Percentiles rank a stretch among this genome's conserved stretches.
These are phyloP conservation scores for Aspidapion aeneum DNA, from an alignment of 2,888 invertebrate genomes.

Conservation along the genomic window DNA sequence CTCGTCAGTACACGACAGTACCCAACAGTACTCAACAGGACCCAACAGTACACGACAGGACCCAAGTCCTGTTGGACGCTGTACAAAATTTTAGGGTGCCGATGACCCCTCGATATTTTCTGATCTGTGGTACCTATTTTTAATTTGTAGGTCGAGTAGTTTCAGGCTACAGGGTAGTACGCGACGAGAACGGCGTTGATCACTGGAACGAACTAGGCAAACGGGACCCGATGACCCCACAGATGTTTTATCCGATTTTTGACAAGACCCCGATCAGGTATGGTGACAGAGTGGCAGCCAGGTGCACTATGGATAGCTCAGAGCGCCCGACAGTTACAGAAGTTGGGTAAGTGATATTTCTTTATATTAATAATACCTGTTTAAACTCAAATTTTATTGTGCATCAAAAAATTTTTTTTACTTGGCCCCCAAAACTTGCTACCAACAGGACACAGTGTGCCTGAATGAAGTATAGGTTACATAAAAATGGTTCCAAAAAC, in stretches of 20 bases:
- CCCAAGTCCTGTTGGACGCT: too few relatives aligned
- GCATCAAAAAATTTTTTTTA: neutral
- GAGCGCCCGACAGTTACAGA: conserved; percentile 32
- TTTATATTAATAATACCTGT: neutral
- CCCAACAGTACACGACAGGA: too few relatives aligned
- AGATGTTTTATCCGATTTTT: conserved; percentile 90
- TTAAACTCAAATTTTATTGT: conserved; percentile 5
- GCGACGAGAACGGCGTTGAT: conserved; percentile 55
- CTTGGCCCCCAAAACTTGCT: too few relatives aligned
- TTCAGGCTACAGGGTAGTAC: conserved; percentile 71
- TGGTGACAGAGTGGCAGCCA: conserved; percentile 80
- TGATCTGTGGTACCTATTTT: too few relatives aligned
- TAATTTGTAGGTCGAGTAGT: conserved; percentile 66
- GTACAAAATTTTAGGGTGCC: too few relatives aligned
- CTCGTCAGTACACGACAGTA: too few relatives aligned
- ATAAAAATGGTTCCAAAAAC: too few relatives aligned
- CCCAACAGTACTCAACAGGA: too few relatives aligned
- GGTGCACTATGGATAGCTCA: conserved; percentile 77
- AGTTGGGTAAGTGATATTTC: conserved; percentile 32
- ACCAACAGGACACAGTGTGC: too few relatives aligned
- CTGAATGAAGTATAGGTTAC: too few relatives aligned
- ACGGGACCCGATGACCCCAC: conserved; percentile 81
- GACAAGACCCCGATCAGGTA: conserved; percentile 58
- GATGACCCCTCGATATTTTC: too few relatives aligned
- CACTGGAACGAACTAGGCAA: conserved; percentile 83